phyloP scores from a whole-genome alignment of 2,113 vertebrate species.

The Limanda limanda region DNA sequence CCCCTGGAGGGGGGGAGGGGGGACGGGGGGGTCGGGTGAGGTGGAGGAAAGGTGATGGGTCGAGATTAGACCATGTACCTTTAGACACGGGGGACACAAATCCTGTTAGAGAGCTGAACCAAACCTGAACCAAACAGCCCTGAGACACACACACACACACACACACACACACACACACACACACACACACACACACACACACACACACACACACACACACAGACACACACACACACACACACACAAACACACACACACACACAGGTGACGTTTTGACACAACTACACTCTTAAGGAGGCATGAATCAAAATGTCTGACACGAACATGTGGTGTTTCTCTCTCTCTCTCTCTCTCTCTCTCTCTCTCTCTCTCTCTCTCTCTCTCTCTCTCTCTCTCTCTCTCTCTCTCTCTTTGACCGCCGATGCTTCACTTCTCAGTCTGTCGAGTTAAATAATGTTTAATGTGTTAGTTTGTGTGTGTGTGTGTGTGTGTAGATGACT shows the following conservation, averaged over 20 bases:
- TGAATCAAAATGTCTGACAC: not conserved
- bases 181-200: slow-evolving; percentile 13
- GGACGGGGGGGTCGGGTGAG: not conserved
- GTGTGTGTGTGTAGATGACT: not conserved
- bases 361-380: no score
- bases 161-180: slow-evolving; percentile 9
- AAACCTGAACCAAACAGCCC: slow-evolving; percentile 65
- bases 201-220: slow-evolving; percentile 16
- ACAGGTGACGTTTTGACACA: not conserved
- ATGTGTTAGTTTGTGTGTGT: slow-evolving; percentile 16
- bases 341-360: no score
- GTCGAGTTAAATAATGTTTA: slow-evolving; percentile 30
- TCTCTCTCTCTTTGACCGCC: slow-evolving; percentile 25
- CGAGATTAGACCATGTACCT: slow-evolving; percentile 65
- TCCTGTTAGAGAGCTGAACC: slow-evolving; percentile 66
- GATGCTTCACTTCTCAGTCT: slow-evolving; percentile 34
- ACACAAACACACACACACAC: slow-evolving; percentile 8
- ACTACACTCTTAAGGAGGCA: not conserved
- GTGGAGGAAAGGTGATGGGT: slow-evolving; percentile 34
- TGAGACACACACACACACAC: slow-evolving; percentile 21
- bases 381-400: no score
- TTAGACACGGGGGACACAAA: slow-evolving; percentile 63
- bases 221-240: slow-evolving; percentile 14
- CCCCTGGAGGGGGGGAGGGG: not conserved
- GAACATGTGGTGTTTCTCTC: not conserved